Conservation (phyloP, 2,888 invertebrate species). For the Andrena fulva region DNA sequence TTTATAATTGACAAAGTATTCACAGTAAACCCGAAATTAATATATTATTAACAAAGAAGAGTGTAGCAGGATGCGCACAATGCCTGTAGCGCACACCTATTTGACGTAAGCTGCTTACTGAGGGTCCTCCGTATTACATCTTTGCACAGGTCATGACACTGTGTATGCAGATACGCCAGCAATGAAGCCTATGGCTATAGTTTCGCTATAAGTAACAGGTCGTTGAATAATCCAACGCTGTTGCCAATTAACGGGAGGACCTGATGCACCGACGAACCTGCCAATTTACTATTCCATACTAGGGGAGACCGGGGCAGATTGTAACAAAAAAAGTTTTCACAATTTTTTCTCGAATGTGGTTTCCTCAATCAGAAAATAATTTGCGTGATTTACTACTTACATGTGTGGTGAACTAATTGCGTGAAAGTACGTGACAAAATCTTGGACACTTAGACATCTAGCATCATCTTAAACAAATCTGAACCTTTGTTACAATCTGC, state of each 20-base stretch:
- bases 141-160: constrained; percentile 25
- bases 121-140: constrained; percentile 21
- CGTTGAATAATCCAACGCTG: constrained; percentile 2
- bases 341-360: too few species aligned
- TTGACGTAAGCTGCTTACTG: constrained; percentile 48
- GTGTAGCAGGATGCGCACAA: neutral
- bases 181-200: constrained; percentile 9
- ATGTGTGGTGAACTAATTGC: too few species aligned
- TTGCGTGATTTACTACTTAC: too few species aligned
- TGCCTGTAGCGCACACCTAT: constrained; percentile 13
- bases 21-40: constrained; percentile 6
- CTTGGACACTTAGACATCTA: too few species aligned
- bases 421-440: too few species aligned
- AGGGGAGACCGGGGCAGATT: too few species aligned
- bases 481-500: too few species aligned
- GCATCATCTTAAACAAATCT: too few species aligned
- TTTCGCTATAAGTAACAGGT: constrained; percentile 12
- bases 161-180: neutral
- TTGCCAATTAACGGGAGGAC: constrained; percentile 3
- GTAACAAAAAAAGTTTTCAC: too few species aligned
- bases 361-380: too few species aligned
- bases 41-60: constrained; percentile 34
- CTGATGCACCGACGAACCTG: constrained; percentile 5
- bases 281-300: neutral
- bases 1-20: neutral